These are phyloP conservation scores for Vanessa cardui DNA, from an alignment of 2,888 invertebrate species.

Conservation along the genomic window DNA sequence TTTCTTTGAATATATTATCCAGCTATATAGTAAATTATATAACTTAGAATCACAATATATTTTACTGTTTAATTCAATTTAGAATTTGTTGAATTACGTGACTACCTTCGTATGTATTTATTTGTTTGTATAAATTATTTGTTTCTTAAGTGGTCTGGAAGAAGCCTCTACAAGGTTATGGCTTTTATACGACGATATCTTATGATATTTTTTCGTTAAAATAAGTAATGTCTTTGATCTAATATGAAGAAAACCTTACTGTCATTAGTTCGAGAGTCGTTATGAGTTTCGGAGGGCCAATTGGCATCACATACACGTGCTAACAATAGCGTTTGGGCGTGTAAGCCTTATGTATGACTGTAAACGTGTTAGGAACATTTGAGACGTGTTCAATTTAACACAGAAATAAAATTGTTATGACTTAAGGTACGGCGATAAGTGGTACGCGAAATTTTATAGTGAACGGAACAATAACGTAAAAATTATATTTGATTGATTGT, in stretches of 20 bases:
- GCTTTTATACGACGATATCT: too few relatives aligned
- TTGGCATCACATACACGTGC: slow-evolving; percentile 30
- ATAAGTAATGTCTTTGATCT: not conserved
- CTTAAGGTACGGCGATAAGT: slow-evolving; percentile 1
- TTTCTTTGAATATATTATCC: too few relatives aligned
- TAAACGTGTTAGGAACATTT: slow-evolving; percentile 34
- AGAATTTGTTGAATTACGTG: too few relatives aligned
- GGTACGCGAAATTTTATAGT: not conserved
- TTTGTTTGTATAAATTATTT: too few relatives aligned
- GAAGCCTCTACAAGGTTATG: too few relatives aligned
- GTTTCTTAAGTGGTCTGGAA: too few relatives aligned
- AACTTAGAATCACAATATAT: too few relatives aligned
- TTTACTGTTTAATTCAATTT: too few relatives aligned
- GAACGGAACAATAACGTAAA: not conserved
- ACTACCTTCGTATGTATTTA: too few relatives aligned
- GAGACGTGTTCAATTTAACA: slow-evolving; percentile 35
- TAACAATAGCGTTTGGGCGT: slow-evolving; percentile 33
- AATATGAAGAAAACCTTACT: not conserved
- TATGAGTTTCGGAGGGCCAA: slow-evolving; percentile 22
- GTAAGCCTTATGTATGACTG: slow-evolving; percentile 30
- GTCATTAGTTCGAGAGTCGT: slow-evolving; percentile 3
- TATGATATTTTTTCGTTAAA: not conserved
- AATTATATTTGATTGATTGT: not conserved
- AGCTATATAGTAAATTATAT: too few relatives aligned
- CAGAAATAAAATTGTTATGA: slow-evolving; percentile 32